Percentiles rank a stretch among this genome's conserved stretches.
phyloP scores from a whole-genome alignment of 2,888 invertebrate genomes.

The Chloroclystis v-ata region DNA sequence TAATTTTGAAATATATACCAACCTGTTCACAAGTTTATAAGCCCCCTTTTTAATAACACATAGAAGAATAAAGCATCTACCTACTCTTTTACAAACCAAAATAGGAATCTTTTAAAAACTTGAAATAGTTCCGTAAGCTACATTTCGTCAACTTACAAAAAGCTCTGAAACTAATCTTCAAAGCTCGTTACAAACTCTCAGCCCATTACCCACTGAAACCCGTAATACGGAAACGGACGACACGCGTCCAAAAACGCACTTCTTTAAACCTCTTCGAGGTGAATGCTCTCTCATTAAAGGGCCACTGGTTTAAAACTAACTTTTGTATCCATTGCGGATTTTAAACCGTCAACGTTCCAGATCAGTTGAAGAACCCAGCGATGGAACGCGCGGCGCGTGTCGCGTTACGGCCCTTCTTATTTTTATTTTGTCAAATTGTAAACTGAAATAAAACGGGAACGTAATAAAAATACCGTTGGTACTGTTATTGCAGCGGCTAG shows the following conservation, averaged over 20 bases:
- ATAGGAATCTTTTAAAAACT: neutral
- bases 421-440: conserved; percentile 78
- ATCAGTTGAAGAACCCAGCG: neutral
- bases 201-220: conserved; percentile 39
- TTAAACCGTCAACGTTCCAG: neutral
- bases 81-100: no score
- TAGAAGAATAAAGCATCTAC: no score
- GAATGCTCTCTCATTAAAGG: conserved; percentile 74
- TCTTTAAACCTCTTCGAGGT: conserved; percentile 58
- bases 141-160: conserved; percentile 11
- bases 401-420: conserved; percentile 67
- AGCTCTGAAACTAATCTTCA: conserved; percentile 18
- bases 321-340: conserved; percentile 40
- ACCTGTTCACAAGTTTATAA: no score
- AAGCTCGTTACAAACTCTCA: conserved; percentile 26
- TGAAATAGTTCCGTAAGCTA: neutral
- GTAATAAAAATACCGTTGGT: conserved; percentile 76
- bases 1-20: no score
- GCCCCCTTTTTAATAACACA: no score
- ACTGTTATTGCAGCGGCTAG: conserved; percentile 69
- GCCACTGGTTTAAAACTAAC: conserved; percentile 54
- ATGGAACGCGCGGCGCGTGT: conserved; percentile 36
- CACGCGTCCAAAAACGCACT: conserved; percentile 59
- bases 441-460: conserved; percentile 73
- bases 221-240: conserved; percentile 61